Percentiles rank a stretch among this genome's conserved stretches.
Evolutionary conservation across 2,888 invertebrate species (phyloP).

Genomic region (Melinopterus prodromus): DNA sequence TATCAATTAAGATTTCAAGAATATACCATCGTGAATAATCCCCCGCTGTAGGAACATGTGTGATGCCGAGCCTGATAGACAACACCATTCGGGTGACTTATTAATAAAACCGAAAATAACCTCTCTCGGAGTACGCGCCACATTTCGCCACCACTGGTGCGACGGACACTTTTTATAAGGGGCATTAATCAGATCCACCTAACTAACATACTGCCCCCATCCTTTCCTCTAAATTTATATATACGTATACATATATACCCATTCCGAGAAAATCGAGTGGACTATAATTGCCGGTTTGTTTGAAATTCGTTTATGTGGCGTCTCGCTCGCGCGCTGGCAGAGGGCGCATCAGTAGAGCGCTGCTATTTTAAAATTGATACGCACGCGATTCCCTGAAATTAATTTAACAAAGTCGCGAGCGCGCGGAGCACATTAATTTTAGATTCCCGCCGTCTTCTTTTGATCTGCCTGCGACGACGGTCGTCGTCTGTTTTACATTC

Average conservation of each 20-base stretch:
- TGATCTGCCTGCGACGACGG: conserved; percentile 7
- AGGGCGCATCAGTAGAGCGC: not conserved
- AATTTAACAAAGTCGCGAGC: conserved; percentile 18
- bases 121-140: conserved; percentile 46
- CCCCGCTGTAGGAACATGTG: conserved; percentile 45
- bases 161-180: conserved; percentile 55
- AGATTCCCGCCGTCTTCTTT: conserved; percentile 12
- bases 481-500: conserved; percentile 19
- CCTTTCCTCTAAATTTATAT: not conserved
- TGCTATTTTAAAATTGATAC: conserved; percentile 20
- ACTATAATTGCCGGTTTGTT: conserved; percentile 4
- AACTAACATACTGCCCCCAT: not conserved
- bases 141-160: conserved; percentile 35
- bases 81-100: conserved; percentile 58
- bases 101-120: conserved; percentile 59
- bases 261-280: not conserved
- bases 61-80: conserved; percentile 54
- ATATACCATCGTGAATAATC: conserved; percentile 39
- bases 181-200: conserved; percentile 52
- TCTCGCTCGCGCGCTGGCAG: not conserved
- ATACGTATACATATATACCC: not conserved
- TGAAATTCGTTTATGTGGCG: not conserved
- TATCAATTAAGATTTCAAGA: conserved; percentile 23
- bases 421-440: conserved; percentile 24
- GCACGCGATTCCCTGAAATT: conserved; percentile 15